Conservation (phyloP, 2,888 invertebrate genomes). For the Arge pagana region DNA sequence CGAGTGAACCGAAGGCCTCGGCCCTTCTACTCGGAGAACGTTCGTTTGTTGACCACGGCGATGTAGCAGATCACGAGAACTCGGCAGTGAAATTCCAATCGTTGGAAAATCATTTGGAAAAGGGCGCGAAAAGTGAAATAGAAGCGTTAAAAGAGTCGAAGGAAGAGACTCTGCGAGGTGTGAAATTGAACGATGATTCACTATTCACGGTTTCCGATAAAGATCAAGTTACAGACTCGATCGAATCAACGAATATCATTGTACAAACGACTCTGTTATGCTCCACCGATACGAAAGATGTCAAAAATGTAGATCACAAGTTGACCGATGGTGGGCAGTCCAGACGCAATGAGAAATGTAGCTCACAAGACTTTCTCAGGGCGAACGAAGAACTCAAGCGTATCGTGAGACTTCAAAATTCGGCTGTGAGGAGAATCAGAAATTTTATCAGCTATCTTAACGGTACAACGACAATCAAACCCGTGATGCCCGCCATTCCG, state of each 20-base stretch:
- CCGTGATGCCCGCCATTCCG: constrained; percentile 1
- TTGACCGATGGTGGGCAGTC: background rate
- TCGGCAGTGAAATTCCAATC: constrained; percentile 11
- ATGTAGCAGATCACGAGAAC: constrained; percentile 12
- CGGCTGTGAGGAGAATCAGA: constrained; percentile 7
- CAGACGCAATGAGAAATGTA: background rate
- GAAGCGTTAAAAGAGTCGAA: background rate
- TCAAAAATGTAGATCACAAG: background rate
- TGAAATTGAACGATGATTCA: background rate
- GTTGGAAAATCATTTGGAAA: background rate
- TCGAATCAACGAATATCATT: background rate
- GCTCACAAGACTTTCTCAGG: constrained; percentile 11
- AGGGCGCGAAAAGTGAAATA: constrained; percentile 20
- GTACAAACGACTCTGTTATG: background rate
- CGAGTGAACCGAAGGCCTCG: constrained; percentile 13
- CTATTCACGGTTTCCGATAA: background rate
- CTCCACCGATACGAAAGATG: background rate
- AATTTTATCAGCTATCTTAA: constrained; percentile 14
- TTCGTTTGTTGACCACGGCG: constrained; percentile 2
- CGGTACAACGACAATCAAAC: background rate
- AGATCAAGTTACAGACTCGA: background rate
- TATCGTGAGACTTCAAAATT: constrained; percentile 9
- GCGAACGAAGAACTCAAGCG: constrained; percentile 10
- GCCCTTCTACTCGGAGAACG: constrained; percentile 23
- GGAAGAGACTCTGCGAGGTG: constrained; percentile 17